These are phyloP conservation scores for Drosophila hawaiiensis DNA, from an alignment of 2,888 invertebrate genomes.

Conservation along the genomic window DNA sequence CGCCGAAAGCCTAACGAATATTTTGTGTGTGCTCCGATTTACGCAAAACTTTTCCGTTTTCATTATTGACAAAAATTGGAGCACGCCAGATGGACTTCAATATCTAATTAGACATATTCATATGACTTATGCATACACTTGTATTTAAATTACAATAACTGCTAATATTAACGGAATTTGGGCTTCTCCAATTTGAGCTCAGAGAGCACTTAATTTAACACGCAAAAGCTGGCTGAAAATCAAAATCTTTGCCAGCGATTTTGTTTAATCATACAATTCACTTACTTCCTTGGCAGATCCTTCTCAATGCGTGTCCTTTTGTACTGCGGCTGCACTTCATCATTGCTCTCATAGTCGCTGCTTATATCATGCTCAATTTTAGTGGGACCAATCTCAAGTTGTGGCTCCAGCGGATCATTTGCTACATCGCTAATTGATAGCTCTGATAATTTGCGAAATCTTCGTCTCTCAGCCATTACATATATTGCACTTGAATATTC, in stretches of 20 bases:
- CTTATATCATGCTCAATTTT: background rate
- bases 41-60: no score
- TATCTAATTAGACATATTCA: no score
- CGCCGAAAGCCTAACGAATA: no score
- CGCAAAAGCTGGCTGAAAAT: background rate
- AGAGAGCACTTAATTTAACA: background rate
- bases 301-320: background rate
- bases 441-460: no score
- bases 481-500: no score
- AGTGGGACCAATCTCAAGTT: background rate
- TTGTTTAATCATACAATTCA: background rate
- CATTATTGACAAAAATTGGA: no score
- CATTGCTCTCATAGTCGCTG: background rate
- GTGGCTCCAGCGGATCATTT: background rate
- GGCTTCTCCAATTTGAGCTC: background rate
- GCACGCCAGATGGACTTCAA: no score
- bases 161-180: background rate
- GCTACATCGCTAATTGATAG: background rate
- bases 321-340: background rate
- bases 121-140: no score
- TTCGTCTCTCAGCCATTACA: constrained; percentile 18
- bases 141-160: no score
- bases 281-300: background rate
- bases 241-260: no score
- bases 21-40: no score